Evolutionary conservation across 2,797 vertebrate species (phyloP).

Genomic region (Danio tinwini): DNA sequence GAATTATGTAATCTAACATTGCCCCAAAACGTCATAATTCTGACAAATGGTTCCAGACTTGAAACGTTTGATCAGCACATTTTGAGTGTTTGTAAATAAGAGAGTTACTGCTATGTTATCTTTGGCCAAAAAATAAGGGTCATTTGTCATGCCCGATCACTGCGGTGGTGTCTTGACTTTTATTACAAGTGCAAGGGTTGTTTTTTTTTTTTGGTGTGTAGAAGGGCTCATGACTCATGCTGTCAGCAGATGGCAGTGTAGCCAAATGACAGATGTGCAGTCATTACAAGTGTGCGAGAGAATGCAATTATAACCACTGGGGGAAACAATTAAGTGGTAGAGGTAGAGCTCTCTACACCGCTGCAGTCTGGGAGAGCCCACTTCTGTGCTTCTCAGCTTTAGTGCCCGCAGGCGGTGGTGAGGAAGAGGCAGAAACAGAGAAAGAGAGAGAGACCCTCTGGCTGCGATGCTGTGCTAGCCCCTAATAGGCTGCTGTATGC

Average conservation of each 20-base stretch:
- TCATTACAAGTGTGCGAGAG: neutral
- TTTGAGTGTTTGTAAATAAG: slow-evolving; percentile 34
- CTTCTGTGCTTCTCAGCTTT: slow-evolving; percentile 19
- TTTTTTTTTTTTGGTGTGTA: neutral
- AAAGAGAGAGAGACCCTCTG: slow-evolving; percentile 22
- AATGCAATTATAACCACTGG: slow-evolving; percentile 44
- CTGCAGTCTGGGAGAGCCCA: slow-evolving; percentile 14
- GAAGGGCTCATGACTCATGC: slow-evolving; percentile 30
- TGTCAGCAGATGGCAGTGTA: slow-evolving; percentile 70
- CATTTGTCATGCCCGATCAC: slow-evolving; percentile 20
- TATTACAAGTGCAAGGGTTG: slow-evolving; percentile 17
- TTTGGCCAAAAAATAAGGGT: neutral
- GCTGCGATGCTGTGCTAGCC: slow-evolving; percentile 14
- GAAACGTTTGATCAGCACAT: slow-evolving; percentile 24
- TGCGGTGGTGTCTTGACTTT: slow-evolving; percentile 3
- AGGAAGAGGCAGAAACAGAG: slow-evolving; percentile 24
- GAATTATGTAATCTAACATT: slow-evolving; percentile 54
- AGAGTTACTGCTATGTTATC: slow-evolving; percentile 34
- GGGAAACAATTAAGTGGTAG: slow-evolving; percentile 51
- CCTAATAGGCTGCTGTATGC: slow-evolving; percentile 36
- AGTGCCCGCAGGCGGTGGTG: slow-evolving; percentile 24
- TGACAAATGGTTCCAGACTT: slow-evolving; percentile 44
- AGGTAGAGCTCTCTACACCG: slow-evolving; percentile 12
- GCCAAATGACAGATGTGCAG: slow-evolving; percentile 42
- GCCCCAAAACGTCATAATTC: slow-evolving; percentile 50